These are phyloP conservation scores for Pantala flavescens DNA, from an alignment of 1,140 invertebrate species.

Conservation along the genomic window DNA sequence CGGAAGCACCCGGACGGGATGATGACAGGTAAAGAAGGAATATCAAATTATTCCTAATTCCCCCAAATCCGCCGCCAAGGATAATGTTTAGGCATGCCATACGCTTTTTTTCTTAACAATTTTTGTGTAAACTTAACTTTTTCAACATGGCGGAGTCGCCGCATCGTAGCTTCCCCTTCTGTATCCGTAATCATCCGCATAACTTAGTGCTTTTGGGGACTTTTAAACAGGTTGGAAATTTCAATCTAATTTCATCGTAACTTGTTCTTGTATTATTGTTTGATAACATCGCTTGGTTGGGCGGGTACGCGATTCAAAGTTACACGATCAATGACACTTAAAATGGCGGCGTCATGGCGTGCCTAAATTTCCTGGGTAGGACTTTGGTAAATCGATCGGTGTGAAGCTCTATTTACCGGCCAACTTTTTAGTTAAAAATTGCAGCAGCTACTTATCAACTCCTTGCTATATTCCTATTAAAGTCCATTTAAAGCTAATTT, in stretches of 20 bases:
- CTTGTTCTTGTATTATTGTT: too few species aligned
- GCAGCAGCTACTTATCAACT: background rate
- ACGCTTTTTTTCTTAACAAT: background rate
- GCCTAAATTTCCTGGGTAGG: background rate
- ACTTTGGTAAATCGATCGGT: background rate
- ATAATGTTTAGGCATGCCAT: background rate
- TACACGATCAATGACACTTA: background rate
- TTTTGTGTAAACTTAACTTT: background rate
- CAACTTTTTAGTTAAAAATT: background rate
- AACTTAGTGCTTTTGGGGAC: too few species aligned
- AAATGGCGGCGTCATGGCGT: constrained; percentile 6
- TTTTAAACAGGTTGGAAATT: too few species aligned
- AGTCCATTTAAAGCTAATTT: constrained; percentile 3
- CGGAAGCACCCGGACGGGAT: constrained; percentile 24
- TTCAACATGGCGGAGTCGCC: background rate
- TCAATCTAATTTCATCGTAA: too few species aligned
- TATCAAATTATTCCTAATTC: background rate
- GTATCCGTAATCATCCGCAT: background rate
- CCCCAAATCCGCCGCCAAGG: background rate
- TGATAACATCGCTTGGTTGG: too few species aligned
- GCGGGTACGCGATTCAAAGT: too few species aligned
- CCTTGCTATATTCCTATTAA: background rate
- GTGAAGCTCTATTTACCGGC: background rate
- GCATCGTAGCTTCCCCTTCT: background rate
- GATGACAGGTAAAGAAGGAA: constrained; percentile 19